Base-by-base conservation (phyloP, 2,888 invertebrate genomes). In the Epinotia bilunana region DNA sequence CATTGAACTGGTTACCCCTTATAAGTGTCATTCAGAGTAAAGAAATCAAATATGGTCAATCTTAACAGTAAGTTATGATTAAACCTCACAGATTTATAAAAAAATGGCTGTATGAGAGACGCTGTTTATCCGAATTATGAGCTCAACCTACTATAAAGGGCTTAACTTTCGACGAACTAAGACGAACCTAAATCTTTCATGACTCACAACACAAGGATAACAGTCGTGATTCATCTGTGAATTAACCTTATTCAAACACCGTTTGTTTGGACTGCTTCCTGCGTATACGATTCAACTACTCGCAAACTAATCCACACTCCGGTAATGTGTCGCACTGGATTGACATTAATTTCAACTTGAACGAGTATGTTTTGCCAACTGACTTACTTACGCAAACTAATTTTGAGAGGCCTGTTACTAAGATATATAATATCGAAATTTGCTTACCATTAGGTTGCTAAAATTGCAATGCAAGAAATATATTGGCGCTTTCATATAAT, bases 261-360 rank as follows among this genome's bases (percentile, higher is more conserved):
- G 73, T 68, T 53, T 67, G 53, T 61, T 61, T 16, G 60, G 9
- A 55, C 53, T 20, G 61, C 43, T 53, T 60, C 39, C 65, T 55
- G 43, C 20, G 67, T 61, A 61, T 55, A 68, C 58, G 73, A 13
- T 43, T 60, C 67, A 68, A 73, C 73, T 55, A 28, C 55, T 67
- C 61, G 18, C 61, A 9, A 73, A 67, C 61, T 73, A 73, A 73
- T 61, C 61, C 73, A 4, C 61, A 61, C 53, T 73, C 67, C 60
- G 67, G 67, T 67, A 67, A 67, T 67, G 39, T 68, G 60, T 28
- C 60, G 23, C 65, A 23, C 61, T 43, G 61, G 23, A 69, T 53
- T 65, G 67, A 60, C 65, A 67, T 73, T 67, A 61, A 61, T 73
- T 68, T 68, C n/a, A 28, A 68, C 67, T 67, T n/a, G 67, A 61